Percentiles rank a stretch among this genome's conserved stretches.
Conservation (phyloP, 2,113 vertebrate species). For the Athene cunicularia region DNA sequence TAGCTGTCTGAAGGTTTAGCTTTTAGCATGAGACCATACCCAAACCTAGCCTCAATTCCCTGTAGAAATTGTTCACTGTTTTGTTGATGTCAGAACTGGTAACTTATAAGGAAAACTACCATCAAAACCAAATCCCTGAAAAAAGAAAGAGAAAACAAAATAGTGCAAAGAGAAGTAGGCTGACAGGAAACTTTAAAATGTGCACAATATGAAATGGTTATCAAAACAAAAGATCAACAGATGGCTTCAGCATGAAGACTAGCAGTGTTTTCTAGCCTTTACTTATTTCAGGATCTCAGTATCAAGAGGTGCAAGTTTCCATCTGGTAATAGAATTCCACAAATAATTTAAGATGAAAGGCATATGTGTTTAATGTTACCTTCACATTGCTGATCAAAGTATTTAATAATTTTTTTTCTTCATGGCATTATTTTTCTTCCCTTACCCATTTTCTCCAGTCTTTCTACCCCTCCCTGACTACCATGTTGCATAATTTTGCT, state of each 20-base stretch:
- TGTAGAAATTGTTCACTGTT: not conserved
- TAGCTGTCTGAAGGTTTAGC: not conserved
- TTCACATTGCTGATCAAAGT: not conserved
- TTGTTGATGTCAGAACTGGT: not conserved
- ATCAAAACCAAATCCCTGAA: not conserved
- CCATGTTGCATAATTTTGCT: not conserved
- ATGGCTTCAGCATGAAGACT: not conserved
- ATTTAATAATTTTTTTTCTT: not conserved
- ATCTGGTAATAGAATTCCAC: not conserved
- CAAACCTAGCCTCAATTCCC: not conserved
- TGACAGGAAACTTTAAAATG: not conserved
- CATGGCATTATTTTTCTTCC: not conserved
- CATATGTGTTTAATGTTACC: not conserved
- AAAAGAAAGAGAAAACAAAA: not conserved
- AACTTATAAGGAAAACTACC: not conserved
- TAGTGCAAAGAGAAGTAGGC: not conserved
- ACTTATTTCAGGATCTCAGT: not conserved
- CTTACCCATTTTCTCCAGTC: not conserved
- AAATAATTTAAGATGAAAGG: conserved; percentile 21
- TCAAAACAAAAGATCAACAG: not conserved
- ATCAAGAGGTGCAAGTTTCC: not conserved
- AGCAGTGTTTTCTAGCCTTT: not conserved
- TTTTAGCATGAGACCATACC: not conserved
- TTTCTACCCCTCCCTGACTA: not conserved
- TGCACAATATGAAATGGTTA: not conserved